Percentiles rank a stretch among this genome's conserved stretches.
These are phyloP conservation scores for Atlantisia rogersi DNA, from an alignment of 2,113 vertebrate genomes.

Conservation along the genomic window DNA sequence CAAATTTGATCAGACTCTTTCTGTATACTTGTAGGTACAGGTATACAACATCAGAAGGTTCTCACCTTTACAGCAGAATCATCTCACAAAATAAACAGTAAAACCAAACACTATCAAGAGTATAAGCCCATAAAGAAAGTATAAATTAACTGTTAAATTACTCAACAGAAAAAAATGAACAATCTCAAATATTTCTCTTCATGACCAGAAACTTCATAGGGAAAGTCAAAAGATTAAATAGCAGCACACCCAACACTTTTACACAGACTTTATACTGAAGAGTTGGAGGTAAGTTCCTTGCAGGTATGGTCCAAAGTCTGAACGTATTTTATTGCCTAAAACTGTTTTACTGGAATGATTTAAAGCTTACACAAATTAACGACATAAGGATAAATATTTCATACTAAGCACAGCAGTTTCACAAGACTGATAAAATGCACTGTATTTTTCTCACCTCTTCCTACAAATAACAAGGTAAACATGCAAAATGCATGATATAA, in stretches of 20 bases:
- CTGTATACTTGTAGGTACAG: neutral
- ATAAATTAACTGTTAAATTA: neutral
- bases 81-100: neutral
- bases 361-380: neutral
- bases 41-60: neutral
- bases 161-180: neutral
- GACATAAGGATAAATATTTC: neutral
- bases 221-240: neutral
- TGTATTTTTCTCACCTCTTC: neutral
- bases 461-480: neutral
- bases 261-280: neutral
- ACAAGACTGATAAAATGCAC: neutral
- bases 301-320: constrained; percentile 8
- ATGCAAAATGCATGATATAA: neutral
- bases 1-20: neutral
- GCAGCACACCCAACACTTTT: neutral
- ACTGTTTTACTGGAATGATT: neutral
- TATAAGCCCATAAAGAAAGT: neutral
- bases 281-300: neutral
- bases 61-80: neutral
- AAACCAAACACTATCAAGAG: neutral
- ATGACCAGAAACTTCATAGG: neutral
- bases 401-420: neutral
- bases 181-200: neutral
- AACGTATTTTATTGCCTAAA: constrained; percentile 9